Evolutionary conservation across 2,113 vertebrate species (phyloP), one percentile per base, ranked within the genome.

Genomic region (Thermophis baileyi): DNA sequence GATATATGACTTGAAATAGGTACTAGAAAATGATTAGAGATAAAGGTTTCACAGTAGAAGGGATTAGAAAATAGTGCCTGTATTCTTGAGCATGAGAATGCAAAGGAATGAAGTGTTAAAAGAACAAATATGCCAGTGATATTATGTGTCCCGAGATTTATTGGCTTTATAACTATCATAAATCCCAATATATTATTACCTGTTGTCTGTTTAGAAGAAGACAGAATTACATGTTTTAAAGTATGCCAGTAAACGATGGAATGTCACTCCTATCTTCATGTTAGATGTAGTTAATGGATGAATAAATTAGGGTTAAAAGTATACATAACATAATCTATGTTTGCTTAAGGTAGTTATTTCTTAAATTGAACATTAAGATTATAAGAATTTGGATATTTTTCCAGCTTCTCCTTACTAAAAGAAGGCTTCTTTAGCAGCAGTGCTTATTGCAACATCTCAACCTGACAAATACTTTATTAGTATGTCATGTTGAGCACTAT

Each of bases 231-330:
- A 81, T 89, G 87, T 94, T 92, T 96, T 96, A 95, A 30, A 90
- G 55, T 96, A 94, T 97, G 97, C 85, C 93, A 96, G 92, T 93
- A 95, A 94, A 97, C 96, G 94, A 94, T 92, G 89, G 93, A 95
- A 93, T 92, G 90, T 94, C 57, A 96, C 95, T 96, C 86, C 88
- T 97, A 95, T 95, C 95, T 94, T 94, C 91, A 95, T 44, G 89
- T 97, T 96, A 96, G 96, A 94, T 88, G 74, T 94, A 96, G 96
- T 93, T 96, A 95, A 90, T 50, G 94, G 96, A 94, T 97, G 93
- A 94, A 91, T 95, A 93, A 93, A 96, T 89, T 91, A 94, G 57
- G 92, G 94, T 87, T 94, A 93, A 87, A 22, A 91, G 85, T 95
- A 85, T 93, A 87, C 94, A 55, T 95, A 94, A 91, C 57, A 53